These are phyloP conservation scores for Helarctos malayanus DNA, from an alignment of 2,797 vertebrate species.

Conservation along the genomic window DNA sequence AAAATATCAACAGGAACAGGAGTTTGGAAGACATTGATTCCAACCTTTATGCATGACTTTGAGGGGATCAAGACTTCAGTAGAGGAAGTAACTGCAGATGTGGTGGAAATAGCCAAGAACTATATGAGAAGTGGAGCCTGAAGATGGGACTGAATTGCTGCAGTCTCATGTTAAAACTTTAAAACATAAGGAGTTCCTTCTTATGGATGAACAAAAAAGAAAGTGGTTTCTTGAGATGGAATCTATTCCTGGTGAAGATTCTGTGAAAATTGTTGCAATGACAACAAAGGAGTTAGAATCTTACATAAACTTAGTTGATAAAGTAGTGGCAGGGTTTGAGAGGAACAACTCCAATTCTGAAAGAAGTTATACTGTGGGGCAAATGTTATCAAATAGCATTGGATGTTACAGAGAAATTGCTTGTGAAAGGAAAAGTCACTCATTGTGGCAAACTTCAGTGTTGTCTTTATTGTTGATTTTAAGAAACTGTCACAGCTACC, in stretches of 20 bases:
- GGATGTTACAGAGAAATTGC: neutral
- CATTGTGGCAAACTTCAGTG: neutral
- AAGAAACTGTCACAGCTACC: neutral
- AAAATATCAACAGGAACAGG: neutral
- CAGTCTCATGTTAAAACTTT: neutral
- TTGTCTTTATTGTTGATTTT: neutral
- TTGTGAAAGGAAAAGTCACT: neutral
- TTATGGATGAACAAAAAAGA: neutral
- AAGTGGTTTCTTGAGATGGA: neutral
- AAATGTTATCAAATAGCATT: neutral
- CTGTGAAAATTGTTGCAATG: neutral
- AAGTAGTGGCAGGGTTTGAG: neutral
- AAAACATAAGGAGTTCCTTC: neutral
- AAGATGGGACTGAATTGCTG: neutral
- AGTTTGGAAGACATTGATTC: neutral
- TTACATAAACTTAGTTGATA: neutral
- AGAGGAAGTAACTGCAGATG: neutral
- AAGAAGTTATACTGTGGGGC: neutral
- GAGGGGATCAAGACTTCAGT: neutral
- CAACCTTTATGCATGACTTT: neutral
- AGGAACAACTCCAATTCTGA: neutral
- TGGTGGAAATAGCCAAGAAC: neutral
- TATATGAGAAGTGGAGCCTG: neutral
- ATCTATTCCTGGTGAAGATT: neutral
- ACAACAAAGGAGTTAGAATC: neutral